Percentiles rank a stretch among this genome's conserved stretches.
Conservation (phyloP, 2,797 vertebrate species). For the Euthynnus affinis region DNA sequence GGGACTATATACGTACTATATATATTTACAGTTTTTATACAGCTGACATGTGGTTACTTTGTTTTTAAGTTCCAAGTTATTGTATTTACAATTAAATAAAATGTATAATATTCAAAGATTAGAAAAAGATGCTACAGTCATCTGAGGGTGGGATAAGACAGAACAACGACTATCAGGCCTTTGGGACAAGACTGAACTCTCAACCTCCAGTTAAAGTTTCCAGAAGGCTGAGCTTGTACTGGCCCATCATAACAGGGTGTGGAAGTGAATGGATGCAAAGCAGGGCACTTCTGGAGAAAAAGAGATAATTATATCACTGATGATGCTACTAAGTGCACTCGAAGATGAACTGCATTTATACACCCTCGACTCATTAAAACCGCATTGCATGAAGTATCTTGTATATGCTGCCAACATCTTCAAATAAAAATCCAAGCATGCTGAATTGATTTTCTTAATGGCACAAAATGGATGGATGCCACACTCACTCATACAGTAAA, state of each 20-base stretch:
- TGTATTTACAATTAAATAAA: too few species aligned
- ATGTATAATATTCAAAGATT: too few species aligned
- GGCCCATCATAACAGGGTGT: background rate
- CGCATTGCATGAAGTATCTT: constrained; percentile 32
- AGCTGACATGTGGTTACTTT: too few species aligned
- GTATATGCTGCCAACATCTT: constrained; percentile 1
- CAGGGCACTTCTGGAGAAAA: background rate
- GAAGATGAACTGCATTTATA: constrained; percentile 15
- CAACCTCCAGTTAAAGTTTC: background rate
- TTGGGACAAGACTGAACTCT: background rate
- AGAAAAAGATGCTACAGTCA: too few species aligned
- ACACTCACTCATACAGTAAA: background rate
- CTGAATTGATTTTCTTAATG: constrained; percentile 44
- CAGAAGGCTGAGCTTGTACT: background rate
- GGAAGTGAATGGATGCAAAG: background rate
- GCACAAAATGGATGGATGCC: constrained; percentile 21
- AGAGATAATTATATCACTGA: background rate
- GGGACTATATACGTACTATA: background rate
- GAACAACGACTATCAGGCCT: too few species aligned
- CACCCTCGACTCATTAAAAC: constrained; percentile 22
- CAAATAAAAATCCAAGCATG: constrained; percentile 28
- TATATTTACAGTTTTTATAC: too few species aligned
- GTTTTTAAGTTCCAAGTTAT: too few species aligned
- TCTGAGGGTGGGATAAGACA: too few species aligned
- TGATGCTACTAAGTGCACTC: constrained; percentile 21